A percentile compares a stretch with the other conserved stretches of the same genome.
These are phyloP conservation scores for Phalera bucephala DNA, from an alignment of 2,888 invertebrate genomes.

Conservation along the genomic window DNA sequence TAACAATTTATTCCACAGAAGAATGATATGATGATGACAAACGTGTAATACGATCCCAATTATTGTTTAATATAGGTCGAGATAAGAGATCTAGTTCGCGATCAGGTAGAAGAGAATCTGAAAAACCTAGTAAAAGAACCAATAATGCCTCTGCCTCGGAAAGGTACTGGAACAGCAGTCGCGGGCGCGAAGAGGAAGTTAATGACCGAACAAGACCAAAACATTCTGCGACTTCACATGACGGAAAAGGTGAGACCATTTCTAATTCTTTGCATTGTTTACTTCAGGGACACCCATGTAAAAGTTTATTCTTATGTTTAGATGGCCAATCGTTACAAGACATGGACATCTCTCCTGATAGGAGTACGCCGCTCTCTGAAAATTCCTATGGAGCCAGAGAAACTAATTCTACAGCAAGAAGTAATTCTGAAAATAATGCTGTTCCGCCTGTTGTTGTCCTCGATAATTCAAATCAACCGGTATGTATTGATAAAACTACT, in stretches of 20 bases:
- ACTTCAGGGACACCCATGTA: background rate
- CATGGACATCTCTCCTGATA: slow-evolving; percentile 97
- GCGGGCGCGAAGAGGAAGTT: slow-evolving; percentile 56
- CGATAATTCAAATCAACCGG: slow-evolving; percentile 73
- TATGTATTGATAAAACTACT: slow-evolving; percentile 23
- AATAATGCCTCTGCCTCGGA: slow-evolving; percentile 63
- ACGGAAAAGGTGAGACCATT: slow-evolving; percentile 55
- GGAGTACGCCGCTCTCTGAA: slow-evolving; percentile 94
- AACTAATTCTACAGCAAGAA: slow-evolving; percentile 55
- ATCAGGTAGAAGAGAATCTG: slow-evolving; percentile 65
- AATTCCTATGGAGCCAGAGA: slow-evolving; percentile 84
- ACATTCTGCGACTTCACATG: slow-evolving; percentile 53
- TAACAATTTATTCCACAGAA: too few species aligned
- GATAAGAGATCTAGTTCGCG: slow-evolving; percentile 72
- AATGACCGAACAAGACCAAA: slow-evolving; percentile 67
- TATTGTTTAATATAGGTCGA: too few species aligned
- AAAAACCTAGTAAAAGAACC: slow-evolving; percentile 66
- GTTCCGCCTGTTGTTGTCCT: slow-evolving; percentile 72
- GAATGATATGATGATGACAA: too few species aligned
- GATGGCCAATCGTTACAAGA: slow-evolving; percentile 87
- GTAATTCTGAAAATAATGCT: slow-evolving; percentile 47
- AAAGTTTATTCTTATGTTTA: slow-evolving; percentile 23
- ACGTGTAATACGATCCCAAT: too few species aligned
- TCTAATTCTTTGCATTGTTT: background rate
- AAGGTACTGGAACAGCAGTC: slow-evolving; percentile 64